Conservation (phyloP, 2,797 vertebrate genomes). For the Neostethus bicornis region DNA sequence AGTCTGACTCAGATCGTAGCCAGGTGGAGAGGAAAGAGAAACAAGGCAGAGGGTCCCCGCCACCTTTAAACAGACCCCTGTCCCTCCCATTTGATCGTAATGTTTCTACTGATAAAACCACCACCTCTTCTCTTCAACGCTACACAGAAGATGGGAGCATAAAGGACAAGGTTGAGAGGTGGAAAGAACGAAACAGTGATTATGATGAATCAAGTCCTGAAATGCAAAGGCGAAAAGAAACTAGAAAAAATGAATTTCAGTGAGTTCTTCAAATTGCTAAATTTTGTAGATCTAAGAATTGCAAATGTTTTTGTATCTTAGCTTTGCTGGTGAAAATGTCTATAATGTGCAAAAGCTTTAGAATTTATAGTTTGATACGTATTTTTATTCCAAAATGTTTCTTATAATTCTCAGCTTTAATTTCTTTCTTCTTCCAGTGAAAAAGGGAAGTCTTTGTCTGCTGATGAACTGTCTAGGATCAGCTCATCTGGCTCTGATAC, state of each 20-base stretch:
- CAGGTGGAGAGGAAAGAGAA: constrained; percentile 20
- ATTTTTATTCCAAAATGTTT: neutral
- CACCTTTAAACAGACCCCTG: constrained; percentile 68
- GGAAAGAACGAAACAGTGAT: constrained; percentile 83
- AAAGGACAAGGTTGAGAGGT: constrained; percentile 83
- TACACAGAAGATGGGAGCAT: constrained; percentile 76
- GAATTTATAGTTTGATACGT: neutral
- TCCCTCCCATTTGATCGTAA: constrained; percentile 71
- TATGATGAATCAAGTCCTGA: constrained; percentile 56
- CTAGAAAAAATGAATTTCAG: constrained; percentile 35
- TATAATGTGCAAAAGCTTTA: neutral
- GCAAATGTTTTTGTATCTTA: neutral
- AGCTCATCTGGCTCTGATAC: constrained; percentile 74
- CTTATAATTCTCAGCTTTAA: constrained; percentile 7
- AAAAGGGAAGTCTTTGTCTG: constrained; percentile 76
- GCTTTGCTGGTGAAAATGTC: neutral
- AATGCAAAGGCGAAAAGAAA: neutral
- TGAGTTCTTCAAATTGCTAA: constrained; percentile 45
- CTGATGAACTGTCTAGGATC: constrained; percentile 79
- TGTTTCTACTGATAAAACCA: constrained; percentile 14
- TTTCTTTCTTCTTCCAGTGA: constrained; percentile 48
- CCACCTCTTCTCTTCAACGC: constrained; percentile 75
- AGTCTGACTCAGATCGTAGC: constrained; percentile 13
- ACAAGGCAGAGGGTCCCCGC: constrained; percentile 55
- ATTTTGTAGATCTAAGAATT: neutral